Evolutionary conservation across 2,888 invertebrate genomes (phyloP).

Genomic region (Drosophila paramelanica): DNA sequence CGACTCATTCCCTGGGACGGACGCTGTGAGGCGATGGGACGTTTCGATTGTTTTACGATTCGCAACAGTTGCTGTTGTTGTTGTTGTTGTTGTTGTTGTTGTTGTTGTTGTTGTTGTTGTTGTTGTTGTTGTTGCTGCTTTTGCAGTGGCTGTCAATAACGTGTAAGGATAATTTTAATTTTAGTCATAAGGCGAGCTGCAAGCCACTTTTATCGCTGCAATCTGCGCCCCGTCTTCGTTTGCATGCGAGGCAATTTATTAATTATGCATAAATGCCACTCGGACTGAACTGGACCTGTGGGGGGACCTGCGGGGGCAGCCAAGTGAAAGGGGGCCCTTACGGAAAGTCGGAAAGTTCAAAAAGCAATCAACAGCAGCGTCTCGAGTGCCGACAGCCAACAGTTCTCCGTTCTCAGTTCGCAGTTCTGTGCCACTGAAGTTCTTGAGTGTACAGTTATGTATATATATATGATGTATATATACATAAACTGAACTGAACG

Average conservation of each 20-base stretch:
- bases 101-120: constrained; percentile 9
- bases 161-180: constrained; percentile 71
- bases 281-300: background rate
- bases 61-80: constrained; percentile 50
- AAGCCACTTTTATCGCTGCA: constrained; percentile 55
- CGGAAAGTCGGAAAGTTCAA: constrained; percentile 66
- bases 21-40: constrained; percentile 2
- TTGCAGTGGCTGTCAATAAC: constrained; percentile 58
- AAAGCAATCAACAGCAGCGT: constrained; percentile 61
- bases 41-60: constrained; percentile 63
- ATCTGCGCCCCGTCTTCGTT: constrained; percentile 53
- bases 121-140: constrained; percentile 8
- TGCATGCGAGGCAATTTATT: constrained; percentile 73
- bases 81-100: constrained; percentile 6
- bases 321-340: background rate
- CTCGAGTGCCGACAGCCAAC: constrained; percentile 64
- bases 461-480: background rate
- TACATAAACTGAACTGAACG: constrained; percentile 40
- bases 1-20: constrained; percentile 17
- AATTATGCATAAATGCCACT: constrained; percentile 75
- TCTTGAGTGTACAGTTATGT: constrained; percentile 57
- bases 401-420: constrained; percentile 32
- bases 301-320: background rate
- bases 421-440: constrained; percentile 11
- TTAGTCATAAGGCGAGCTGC: constrained; percentile 52